Conservation (phyloP, 1,140 invertebrate genomes). For the Solenopsis invicta region DNA sequence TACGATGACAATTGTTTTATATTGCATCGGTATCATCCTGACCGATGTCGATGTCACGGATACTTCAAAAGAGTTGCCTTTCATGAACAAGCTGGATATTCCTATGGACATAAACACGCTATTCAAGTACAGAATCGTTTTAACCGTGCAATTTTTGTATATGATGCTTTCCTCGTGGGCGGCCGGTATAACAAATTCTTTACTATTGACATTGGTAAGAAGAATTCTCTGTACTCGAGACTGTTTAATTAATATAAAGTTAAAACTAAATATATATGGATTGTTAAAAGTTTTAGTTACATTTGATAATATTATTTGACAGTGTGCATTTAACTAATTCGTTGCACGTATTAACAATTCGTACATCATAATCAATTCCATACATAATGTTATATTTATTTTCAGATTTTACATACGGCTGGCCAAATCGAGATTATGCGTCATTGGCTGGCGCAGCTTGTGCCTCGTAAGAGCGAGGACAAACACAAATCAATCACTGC, state of each 20-base stretch:
- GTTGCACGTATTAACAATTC: neutral
- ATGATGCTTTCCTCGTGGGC: constrained; percentile 12
- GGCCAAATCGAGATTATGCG: constrained; percentile 38
- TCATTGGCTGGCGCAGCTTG: constrained; percentile 1
- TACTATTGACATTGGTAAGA: constrained; percentile 32
- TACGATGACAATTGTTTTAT: neutral
- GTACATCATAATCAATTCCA: neutral
- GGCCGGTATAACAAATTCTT: constrained; percentile 27
- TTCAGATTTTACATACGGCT: constrained; percentile 31
- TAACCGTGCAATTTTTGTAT: neutral
- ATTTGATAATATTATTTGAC: neutral
- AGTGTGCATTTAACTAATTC: neutral
- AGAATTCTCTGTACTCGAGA: neutral
- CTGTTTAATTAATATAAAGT: constrained; percentile 3
- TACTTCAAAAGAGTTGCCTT: neutral
- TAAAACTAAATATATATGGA: neutral
- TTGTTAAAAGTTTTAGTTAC: neutral
- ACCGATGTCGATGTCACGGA: neutral
- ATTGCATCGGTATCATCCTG: constrained; percentile 6
- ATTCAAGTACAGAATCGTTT: neutral
- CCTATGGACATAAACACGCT: constrained; percentile 2
- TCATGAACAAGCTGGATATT: constrained; percentile 8
- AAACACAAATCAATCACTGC: neutral
- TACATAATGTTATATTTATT: neutral
- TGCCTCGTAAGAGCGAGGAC: neutral